These are phyloP conservation scores for Campopleginae sp. DNA, from an alignment of 2,888 invertebrate species.

Conservation along the genomic window DNA sequence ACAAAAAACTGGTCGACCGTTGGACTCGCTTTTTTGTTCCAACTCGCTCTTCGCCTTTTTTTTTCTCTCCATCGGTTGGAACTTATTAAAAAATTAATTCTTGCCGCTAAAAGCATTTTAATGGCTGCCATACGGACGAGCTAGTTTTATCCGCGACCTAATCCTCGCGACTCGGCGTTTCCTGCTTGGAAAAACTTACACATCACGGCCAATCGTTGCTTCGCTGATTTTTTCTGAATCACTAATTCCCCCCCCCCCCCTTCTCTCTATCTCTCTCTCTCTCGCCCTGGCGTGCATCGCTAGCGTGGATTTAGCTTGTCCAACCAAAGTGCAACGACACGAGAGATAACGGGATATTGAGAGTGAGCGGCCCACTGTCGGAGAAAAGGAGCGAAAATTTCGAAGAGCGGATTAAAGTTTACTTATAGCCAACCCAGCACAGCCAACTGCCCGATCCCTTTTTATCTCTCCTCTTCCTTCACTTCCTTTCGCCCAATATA, in stretches of 20 bases:
- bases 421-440: constrained; percentile 47
- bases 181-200: not conserved
- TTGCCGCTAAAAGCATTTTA: not conserved
- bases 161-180: not conserved
- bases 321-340: constrained; percentile 46
- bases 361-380: constrained; percentile 9
- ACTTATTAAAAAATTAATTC: not conserved
- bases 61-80: not conserved
- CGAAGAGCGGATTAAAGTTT: constrained; percentile 42
- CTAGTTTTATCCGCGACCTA: not conserved
- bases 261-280: not conserved
- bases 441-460: constrained; percentile 28
- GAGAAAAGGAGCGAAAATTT: constrained; percentile 48
- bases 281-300: not conserved
- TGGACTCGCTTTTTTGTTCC: not conserved
- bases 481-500: constrained; percentile 7
- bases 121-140: not conserved
- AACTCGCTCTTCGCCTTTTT: not conserved
- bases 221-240: constrained; percentile 36
- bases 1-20: not conserved
- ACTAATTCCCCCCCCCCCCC: constrained; percentile 33
- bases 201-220: constrained; percentile 9
- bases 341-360: constrained; percentile 36
- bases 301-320: constrained; percentile 47
- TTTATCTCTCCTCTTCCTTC: constrained; percentile 31